A percentile compares a stretch with the other conserved stretches of the same genome.
These are phyloP conservation scores for Noctua comes DNA, from an alignment of 2,888 invertebrate species.

Conservation along the genomic window DNA sequence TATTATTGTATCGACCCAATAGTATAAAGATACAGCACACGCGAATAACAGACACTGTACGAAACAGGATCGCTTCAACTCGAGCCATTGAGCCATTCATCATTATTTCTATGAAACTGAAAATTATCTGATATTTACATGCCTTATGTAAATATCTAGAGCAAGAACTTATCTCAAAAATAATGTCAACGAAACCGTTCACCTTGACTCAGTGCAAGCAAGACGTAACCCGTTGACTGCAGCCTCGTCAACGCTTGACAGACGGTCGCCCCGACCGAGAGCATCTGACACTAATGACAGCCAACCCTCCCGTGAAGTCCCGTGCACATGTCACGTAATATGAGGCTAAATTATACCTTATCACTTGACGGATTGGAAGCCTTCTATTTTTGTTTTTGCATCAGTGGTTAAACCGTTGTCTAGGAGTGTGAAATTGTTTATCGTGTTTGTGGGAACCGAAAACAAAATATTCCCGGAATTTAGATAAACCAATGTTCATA, in stretches of 20 bases:
- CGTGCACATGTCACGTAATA: conserved; percentile 81
- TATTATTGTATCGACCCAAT: no score
- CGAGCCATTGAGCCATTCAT: not conserved
- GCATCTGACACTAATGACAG: conserved; percentile 85
- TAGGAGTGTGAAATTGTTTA: conserved; percentile 58
- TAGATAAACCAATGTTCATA: not conserved
- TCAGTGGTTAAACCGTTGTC: conserved; percentile 47
- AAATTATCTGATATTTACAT: not conserved
- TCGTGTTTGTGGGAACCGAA: conserved; percentile 19
- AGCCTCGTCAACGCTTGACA: conserved; percentile 71
- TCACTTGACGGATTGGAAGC: conserved; percentile 72
- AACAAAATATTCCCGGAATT: conserved; percentile 1
- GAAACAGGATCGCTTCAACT: not conserved
- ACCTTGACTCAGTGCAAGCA: conserved; percentile 64
- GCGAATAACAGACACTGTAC: not conserved
- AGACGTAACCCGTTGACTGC: conserved; percentile 63
- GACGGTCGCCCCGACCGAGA: conserved; percentile 70
- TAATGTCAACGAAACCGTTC: conserved; percentile 35
- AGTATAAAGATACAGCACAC: not conserved
- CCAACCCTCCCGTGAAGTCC: conserved; percentile 85
- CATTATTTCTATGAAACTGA: not conserved
- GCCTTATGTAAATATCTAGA: not conserved
- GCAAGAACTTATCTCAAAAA: conserved; percentile 8
- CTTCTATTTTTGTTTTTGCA: conserved; percentile 66
- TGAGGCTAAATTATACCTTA: conserved; percentile 83